Evolutionary conservation across 2,797 vertebrate species (phyloP).

Genomic region (Malacoctenus gilli): DNA sequence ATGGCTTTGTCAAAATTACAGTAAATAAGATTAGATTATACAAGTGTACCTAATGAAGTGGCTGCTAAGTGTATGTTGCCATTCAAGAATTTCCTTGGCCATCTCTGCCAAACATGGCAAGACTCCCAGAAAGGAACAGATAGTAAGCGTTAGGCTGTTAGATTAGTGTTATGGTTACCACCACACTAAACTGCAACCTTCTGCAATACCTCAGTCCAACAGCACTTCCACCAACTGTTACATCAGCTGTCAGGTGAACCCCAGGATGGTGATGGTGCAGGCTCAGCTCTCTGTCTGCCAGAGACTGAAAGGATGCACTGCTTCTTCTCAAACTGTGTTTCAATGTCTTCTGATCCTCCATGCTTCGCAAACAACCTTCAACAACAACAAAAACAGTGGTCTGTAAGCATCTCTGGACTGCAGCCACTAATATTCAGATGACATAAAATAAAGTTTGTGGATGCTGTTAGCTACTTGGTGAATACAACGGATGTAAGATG

Average conservation of each 20-base stretch:
- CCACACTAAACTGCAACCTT: background rate
- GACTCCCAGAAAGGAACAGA: background rate
- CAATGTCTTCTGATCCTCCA: conserved; percentile 21
- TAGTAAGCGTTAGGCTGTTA: background rate
- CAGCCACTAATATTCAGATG: no score
- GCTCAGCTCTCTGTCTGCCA: conserved; percentile 4
- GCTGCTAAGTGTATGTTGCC: no score
- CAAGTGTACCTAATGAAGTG: no score
- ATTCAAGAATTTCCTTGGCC: no score
- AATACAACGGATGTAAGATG: no score
- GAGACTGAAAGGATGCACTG: conserved; percentile 12
- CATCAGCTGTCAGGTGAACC: conserved; percentile 5
- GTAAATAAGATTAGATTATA: no score
- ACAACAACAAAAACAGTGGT: no score
- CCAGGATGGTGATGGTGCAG: background rate
- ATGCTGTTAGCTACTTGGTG: no score
- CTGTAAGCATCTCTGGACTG: no score
- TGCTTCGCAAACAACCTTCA: conserved; percentile 22
- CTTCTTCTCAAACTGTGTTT: conserved; percentile 14
- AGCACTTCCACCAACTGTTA: background rate
- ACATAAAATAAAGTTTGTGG: no score
- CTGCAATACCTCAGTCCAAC: conserved; percentile 45
- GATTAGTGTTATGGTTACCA: background rate
- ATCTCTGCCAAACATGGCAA: no score
- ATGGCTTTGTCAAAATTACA: no score